A percentile compares a stretch with the other conserved stretches of the same genome.
Evolutionary conservation across 1,140 invertebrate species (phyloP).

Genomic region (Zaprionus kolodkinae): DNA sequence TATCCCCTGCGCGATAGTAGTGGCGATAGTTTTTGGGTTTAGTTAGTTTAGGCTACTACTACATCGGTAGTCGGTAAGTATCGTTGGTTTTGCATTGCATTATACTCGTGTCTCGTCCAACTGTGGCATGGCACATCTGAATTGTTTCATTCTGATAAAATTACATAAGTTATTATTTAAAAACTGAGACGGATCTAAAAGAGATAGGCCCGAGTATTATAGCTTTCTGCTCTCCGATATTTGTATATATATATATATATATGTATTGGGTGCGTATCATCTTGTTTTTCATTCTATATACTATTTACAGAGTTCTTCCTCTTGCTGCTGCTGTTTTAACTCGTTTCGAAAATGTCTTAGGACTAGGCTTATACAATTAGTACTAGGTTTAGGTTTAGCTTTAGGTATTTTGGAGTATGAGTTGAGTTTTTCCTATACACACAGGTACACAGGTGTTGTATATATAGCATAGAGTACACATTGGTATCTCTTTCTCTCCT

Average conservation of each 20-base stretch:
- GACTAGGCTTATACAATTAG: constrained; percentile 18
- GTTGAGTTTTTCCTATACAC: constrained; percentile 52
- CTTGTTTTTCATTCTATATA: constrained; percentile 14
- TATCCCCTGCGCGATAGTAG: background rate
- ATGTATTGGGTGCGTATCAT: constrained; percentile 27
- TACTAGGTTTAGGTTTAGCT: constrained; percentile 33
- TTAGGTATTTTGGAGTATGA: constrained; percentile 40
- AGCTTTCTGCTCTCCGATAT: too few species aligned
- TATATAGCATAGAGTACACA: constrained; percentile 44
- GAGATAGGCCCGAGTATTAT: background rate
- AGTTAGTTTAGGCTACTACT: background rate
- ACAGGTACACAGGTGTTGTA: constrained; percentile 72
- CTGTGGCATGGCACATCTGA: constrained; percentile 76
- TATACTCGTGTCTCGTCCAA: constrained; percentile 32
- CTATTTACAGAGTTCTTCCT: constrained; percentile 45
- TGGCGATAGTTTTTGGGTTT: background rate
- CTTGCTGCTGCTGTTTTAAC: background rate
- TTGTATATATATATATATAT: background rate
- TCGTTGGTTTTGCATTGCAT: too few species aligned
- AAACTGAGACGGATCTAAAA: constrained; percentile 41
- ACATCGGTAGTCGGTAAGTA: constrained; percentile 5
- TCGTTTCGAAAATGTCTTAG: constrained; percentile 12
- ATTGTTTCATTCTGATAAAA: constrained; percentile 44
- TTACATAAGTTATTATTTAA: constrained; percentile 33
- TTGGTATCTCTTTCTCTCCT: constrained; percentile 34